Evolutionary conservation across 1,140 invertebrate genomes (phyloP), one percentile per base, ranked within the genome.

Genomic region (Philotrypesis tridentata): DNA sequence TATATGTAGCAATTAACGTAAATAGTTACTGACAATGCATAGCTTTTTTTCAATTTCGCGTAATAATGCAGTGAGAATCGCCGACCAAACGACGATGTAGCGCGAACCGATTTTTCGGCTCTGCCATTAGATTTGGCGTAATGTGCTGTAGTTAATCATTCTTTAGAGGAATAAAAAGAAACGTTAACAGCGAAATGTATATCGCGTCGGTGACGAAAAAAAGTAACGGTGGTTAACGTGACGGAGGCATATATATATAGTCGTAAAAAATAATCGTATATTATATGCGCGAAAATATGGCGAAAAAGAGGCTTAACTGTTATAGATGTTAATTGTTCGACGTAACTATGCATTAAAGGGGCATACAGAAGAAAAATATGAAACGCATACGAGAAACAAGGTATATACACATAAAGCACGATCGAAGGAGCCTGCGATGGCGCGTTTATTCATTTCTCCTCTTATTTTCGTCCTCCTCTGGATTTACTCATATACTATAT

Each of bases 311-410:
- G 65, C 73, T 84, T 82, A 81, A 79, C 72, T 84, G 80, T 84
- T 84, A 71, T 82, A 82, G 29, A 79, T 84, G 80, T 84, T 84
- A 74, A 84, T 82, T 37, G 83, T 84, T 84, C 29, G 77, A 82
- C 80, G 76, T 84, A 84, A 84, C 55, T 74, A n/a, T n/a, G 83
- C 63, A 81, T 75, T n/a, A 21, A 75, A 82, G 33, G n/a, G 25
- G 12, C 23, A 73, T 70, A 72, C 14, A 63, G 29, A 67, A 70
- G 37, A 79, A 77, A 33, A n/a, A 55, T 4, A 37, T 27, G n/a
- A n/a, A n/a, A n/a, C n/a, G n/a, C n/a, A n/a, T n/a, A n/a, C n/a
- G n/a, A 60, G 6, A 43, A 75, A 75, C 17, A 29, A 75, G 7
- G 29, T 65, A 55, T 5, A 37, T 37, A 37, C 9, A 37, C 33